Percentiles rank a stretch among this genome's conserved stretches.
Evolutionary conservation across 2,113 vertebrate species (phyloP).

Genomic region (Lanius ludovicianus): DNA sequence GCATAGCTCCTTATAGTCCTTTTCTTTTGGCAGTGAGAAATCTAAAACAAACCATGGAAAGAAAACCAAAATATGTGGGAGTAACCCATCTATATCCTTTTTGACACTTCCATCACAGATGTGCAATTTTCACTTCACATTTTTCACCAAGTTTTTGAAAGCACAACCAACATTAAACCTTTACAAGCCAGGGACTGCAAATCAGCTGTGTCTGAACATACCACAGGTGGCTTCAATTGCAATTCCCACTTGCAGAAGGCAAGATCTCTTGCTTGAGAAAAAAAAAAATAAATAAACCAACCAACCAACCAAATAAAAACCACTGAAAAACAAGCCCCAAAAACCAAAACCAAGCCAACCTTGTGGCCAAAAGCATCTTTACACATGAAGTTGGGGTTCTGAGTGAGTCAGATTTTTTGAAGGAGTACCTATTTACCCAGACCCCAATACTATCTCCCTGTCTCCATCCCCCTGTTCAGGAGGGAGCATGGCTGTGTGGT

Average conservation of each 20-base stretch:
- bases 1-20: accelerated
- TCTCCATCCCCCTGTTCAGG: not conserved
- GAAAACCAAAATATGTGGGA: not conserved
- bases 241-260: not conserved
- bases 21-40: not conserved
- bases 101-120: not conserved
- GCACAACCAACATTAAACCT: not conserved
- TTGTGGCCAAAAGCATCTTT: not conserved
- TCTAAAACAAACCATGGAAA: not conserved
- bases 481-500: accelerated
- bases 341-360: not conserved
- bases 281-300: not conserved
- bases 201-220: not conserved
- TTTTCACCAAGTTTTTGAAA: not conserved
- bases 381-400: not conserved
- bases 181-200: not conserved
- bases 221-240: not conserved
- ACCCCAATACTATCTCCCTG: not conserved
- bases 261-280: not conserved
- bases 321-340: not conserved
- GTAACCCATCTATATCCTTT: not conserved
- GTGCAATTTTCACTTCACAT: not conserved
- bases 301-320: too few relatives aligned
- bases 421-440: not conserved
- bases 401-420: not conserved